Evolutionary conservation across 2,888 invertebrate species (phyloP).

Genomic region (Diabrotica balteata): DNA sequence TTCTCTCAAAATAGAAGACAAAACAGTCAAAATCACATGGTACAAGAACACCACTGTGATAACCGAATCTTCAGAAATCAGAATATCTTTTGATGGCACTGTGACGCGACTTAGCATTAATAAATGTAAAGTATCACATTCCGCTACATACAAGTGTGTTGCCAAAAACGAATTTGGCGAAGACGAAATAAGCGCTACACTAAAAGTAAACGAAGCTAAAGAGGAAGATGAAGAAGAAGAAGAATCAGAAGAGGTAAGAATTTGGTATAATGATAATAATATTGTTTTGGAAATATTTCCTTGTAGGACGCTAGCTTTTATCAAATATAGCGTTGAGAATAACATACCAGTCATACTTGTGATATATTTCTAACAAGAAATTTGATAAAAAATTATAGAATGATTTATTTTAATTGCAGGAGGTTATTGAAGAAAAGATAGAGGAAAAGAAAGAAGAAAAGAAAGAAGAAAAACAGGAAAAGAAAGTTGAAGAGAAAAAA

Average conservation of each 20-base stretch:
- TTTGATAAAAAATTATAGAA: too few relatives aligned
- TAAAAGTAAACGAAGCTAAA: conserved; percentile 74
- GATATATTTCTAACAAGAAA: too few relatives aligned
- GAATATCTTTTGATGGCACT: conserved; percentile 83
- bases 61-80: conserved; percentile 78
- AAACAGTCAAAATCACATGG: conserved; percentile 84
- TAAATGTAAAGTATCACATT: conserved; percentile 74
- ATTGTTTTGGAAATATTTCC: too few relatives aligned
- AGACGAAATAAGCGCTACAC: conserved; percentile 84
- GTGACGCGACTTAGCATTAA: conserved; percentile 81
- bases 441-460: conserved; percentile 53
- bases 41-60: conserved; percentile 82
- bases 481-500: conserved; percentile 50
- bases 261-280: too few relatives aligned
- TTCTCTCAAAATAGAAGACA: conserved; percentile 76
- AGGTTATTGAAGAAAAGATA: conserved; percentile 36
- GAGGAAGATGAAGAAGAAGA: conserved; percentile 47
- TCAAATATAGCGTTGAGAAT: too few relatives aligned
- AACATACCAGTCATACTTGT: too few relatives aligned
- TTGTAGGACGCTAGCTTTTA: too few relatives aligned
- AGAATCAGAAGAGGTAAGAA: conserved; percentile 53
- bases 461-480: conserved; percentile 54
- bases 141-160: conserved; percentile 83
- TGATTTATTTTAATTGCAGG: conserved; percentile 29
- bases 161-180: conserved; percentile 91